Percentiles rank a stretch among this genome's conserved stretches.
These are phyloP conservation scores for Dynastes grantii DNA, from an alignment of 2,888 invertebrate genomes.

Conservation along the genomic window DNA sequence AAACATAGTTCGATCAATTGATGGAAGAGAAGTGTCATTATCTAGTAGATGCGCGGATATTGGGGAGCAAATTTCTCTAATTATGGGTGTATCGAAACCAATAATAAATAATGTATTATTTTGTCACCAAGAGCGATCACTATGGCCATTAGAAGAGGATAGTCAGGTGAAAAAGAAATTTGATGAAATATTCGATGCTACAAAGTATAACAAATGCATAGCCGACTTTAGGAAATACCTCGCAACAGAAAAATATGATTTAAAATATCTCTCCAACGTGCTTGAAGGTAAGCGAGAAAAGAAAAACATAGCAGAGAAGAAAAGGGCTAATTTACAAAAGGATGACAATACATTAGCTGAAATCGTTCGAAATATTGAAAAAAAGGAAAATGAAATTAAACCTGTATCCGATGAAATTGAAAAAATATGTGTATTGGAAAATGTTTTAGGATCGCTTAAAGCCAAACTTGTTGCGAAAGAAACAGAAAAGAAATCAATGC, in stretches of 20 bases:
- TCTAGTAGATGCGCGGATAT: slow-evolving; percentile 82
- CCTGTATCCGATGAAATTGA: slow-evolving; percentile 69
- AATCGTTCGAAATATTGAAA: slow-evolving; percentile 71
- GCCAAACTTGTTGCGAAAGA: slow-evolving; percentile 70
- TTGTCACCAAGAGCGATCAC: slow-evolving; percentile 98
- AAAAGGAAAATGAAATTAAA: slow-evolving; percentile 69
- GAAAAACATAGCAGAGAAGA: slow-evolving; percentile 77
- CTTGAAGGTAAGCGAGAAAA: slow-evolving; percentile 73
- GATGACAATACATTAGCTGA: slow-evolving; percentile 76
- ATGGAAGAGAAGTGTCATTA: slow-evolving; percentile 69
- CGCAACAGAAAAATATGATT: slow-evolving; percentile 74
- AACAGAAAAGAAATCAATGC: slow-evolving; percentile 74
- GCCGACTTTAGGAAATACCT: slow-evolving; percentile 80
- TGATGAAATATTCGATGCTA: slow-evolving; percentile 98
- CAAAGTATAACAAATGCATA: slow-evolving; percentile 91
- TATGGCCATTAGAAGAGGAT: slow-evolving; percentile 96
- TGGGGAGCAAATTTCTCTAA: slow-evolving; percentile 79
- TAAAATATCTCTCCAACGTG: slow-evolving; percentile 74
- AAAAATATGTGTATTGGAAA: slow-evolving; percentile 68
- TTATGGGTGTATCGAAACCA: slow-evolving; percentile 92
- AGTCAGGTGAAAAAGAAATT: slow-evolving; percentile 95
- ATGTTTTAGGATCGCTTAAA: slow-evolving; percentile 64
- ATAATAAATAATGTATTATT: slow-evolving; percentile 97
- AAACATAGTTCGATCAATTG: slow-evolving; percentile 66
- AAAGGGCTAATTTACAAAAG: slow-evolving; percentile 76